These are phyloP conservation scores for Acipenser oxyrinchus DNA, from an alignment of 2,797 vertebrate species.

Conservation along the genomic window DNA sequence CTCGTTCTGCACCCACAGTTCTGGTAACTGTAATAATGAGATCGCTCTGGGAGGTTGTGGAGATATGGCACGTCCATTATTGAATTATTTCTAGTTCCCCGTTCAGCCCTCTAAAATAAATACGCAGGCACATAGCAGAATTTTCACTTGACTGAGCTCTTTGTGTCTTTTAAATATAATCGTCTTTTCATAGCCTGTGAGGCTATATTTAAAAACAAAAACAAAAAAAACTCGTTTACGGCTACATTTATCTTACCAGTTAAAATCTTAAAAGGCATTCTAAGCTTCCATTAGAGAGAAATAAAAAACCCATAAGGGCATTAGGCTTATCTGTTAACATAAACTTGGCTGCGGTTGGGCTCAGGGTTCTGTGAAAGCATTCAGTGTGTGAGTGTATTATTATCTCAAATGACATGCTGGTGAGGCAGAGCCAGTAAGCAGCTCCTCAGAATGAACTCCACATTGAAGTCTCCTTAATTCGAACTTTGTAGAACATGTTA, in stretches of 20 bases:
- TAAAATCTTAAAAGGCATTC: constrained; percentile 19
- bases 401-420: not conserved
- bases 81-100: too few species aligned
- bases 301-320: constrained; percentile 8
- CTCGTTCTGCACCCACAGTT: not conserved
- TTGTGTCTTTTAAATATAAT: too few species aligned
- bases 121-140: too few species aligned
- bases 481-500: not conserved
- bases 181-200: too few species aligned
- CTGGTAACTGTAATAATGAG: constrained; percentile 25
- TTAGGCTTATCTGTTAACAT: constrained; percentile 18
- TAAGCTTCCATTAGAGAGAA: constrained; percentile 20
- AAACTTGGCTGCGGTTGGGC: constrained; percentile 1
- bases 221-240: not conserved
- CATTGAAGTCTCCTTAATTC: constrained; percentile 30
- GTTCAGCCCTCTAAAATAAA: too few species aligned
- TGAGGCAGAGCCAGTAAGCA: not conserved
- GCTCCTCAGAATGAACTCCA: not conserved
- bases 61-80: too few species aligned
- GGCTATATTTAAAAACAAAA: too few species aligned
- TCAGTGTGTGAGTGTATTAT: not conserved
- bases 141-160: too few species aligned
- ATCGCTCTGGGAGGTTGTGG: too few species aligned
- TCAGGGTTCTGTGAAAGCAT: not conserved
- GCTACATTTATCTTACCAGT: constrained; percentile 16